phyloP scores from a whole-genome alignment of 2,113 vertebrate genomes.

The Petrocephalus zakoni region DNA sequence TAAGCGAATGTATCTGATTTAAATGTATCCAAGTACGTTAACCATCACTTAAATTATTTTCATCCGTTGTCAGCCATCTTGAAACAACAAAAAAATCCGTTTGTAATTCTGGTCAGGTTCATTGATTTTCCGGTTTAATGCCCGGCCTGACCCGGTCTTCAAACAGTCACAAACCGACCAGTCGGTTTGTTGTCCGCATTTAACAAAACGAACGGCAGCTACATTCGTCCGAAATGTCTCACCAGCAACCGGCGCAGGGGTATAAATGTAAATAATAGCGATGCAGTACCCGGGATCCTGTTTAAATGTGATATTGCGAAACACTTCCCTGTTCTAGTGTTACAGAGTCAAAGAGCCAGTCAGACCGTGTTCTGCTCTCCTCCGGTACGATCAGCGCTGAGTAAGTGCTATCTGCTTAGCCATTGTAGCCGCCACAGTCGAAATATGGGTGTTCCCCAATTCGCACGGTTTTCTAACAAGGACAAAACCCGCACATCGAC shows the following conservation, averaged over 20 bases:
- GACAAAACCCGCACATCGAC: background rate
- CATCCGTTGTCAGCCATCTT: background rate
- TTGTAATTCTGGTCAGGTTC: background rate
- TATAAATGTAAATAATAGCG: background rate
- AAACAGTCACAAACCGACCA: background rate
- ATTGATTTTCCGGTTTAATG: slow-evolving; percentile 2
- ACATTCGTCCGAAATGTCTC: background rate
- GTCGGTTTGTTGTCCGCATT: background rate
- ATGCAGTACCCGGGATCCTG: background rate
- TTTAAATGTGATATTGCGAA: slow-evolving; percentile 9
- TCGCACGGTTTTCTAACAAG: background rate
- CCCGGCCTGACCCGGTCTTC: background rate
- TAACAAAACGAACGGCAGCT: background rate
- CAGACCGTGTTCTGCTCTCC: background rate
- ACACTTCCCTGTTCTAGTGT: slow-evolving; percentile 5
- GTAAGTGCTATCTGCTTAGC: background rate
- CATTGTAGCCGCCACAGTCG: background rate
- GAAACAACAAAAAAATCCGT: background rate
- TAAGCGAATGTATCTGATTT: background rate
- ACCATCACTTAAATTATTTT: background rate
- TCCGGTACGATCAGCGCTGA: background rate
- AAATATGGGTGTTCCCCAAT: slow-evolving; percentile 13
- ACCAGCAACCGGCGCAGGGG: background rate
- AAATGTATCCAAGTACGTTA: background rate
- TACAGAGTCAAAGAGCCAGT: background rate